phyloP scores from a whole-genome alignment of 2,888 invertebrate genomes.

The Stenchaetothrips biformis region DNA sequence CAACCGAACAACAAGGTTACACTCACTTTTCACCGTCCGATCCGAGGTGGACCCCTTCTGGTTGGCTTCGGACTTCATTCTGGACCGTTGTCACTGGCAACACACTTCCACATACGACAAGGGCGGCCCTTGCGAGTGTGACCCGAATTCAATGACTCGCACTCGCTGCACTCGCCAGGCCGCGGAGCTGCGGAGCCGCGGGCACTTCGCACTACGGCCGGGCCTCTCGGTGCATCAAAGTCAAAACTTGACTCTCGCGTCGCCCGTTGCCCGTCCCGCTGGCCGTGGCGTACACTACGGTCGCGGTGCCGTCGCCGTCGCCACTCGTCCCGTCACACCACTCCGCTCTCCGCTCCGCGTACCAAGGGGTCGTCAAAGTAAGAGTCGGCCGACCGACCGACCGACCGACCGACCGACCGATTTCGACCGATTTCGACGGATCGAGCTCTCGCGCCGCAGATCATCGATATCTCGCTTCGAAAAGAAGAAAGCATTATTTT shows the following conservation, averaged over 20 bases:
- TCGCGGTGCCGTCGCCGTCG: background rate
- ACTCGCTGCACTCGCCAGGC: background rate
- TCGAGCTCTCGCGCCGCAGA: no score
- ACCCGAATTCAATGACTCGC: background rate
- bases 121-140: background rate
- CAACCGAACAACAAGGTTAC: background rate
- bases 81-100: conserved; percentile 13
- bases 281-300: no score
- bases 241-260: no score
- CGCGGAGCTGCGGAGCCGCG: background rate
- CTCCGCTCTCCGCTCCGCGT: background rate
- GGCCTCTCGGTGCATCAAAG: no score
- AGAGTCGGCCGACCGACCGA: no score
- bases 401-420: no score
- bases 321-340: background rate
- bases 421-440: no score
- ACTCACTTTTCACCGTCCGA: background rate
- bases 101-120: conserved; percentile 1
- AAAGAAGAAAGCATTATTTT: no score
- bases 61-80: background rate
- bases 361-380: no score
- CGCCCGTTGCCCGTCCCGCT: no score
- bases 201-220: background rate
- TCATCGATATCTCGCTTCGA: no score
- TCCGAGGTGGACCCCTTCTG: background rate